Base-by-base conservation (phyloP, 2,888 invertebrate genomes). In the Allygus modestus region DNA sequence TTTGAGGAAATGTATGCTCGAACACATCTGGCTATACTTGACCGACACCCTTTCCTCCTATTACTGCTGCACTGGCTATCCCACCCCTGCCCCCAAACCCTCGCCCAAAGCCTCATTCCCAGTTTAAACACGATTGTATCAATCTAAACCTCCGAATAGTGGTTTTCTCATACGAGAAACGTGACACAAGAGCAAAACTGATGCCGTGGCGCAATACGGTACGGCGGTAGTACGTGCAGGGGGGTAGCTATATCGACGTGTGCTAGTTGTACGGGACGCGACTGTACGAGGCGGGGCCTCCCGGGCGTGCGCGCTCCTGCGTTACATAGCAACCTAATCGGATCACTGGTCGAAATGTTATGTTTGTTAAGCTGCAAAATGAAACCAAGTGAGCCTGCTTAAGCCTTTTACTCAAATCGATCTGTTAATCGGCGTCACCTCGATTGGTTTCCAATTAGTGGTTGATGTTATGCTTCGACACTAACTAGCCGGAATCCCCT, bases 301-400 rank as follows among this genome's bases (percentile, higher is more conserved):
- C 1, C 43, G 77, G n/a, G 77, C 77, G 1, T 77, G 77, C 77
- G 77, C 77, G 20, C 43, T 43, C 1, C 15, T 4, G 20, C 12
- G 51, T 46, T 17, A 51, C 77, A 51, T 51, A 51, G 51, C 77
- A 77, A 15, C 77, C 77, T 77, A 77, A 77, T 46, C 77, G 77
- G 77, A 43, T 77, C 77, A 28, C 51, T 77, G 43, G 46, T 77
- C 77, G 26, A 46, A 77, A 43, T 77, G 77, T 77, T 77, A 77
- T 77, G 77, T 77, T 77, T 77, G 77, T 77, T 46, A 51, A 77
- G 77, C 43, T 28, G 71, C 41, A 71, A 37, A 71, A 71, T 71
- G 71, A 71, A 41, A 71, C 71, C 71, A 71, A 71, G 71, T 71
- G 71, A 71, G 51, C 51, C 77, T 77, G 77, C 77, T 51, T 46